Percentiles rank a stretch among this genome's conserved stretches.
Conservation (phyloP, 2,888 invertebrate genomes). For the Drosophila infuscata region DNA sequence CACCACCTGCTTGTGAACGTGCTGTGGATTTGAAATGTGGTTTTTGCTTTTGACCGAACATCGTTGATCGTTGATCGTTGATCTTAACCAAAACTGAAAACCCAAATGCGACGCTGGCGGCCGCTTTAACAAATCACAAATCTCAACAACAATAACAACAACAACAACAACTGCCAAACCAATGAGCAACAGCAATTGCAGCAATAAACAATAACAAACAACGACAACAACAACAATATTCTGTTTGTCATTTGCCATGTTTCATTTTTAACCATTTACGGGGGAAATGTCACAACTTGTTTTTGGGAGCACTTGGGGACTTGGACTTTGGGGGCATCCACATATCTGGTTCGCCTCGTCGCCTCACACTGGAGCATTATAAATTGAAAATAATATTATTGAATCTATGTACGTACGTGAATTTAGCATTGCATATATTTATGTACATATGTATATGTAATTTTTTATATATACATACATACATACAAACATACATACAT, state of each 20-base stretch:
- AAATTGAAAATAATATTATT: slow-evolving; percentile 64
- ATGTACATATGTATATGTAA: not conserved
- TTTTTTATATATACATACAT: not conserved
- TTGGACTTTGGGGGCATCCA: slow-evolving; percentile 41
- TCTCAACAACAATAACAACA: not conserved
- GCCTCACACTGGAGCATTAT: slow-evolving; percentile 44
- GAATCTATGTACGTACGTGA: slow-evolving; percentile 48
- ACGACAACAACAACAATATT: slow-evolving; percentile 15
- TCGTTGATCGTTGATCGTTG: slow-evolving; percentile 32
- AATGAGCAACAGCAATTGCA: slow-evolving; percentile 33
- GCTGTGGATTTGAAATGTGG: slow-evolving; percentile 69
- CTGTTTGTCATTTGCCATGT: slow-evolving; percentile 59
- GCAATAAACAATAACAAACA: slow-evolving; percentile 11
- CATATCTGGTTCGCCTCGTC: slow-evolving; percentile 69
- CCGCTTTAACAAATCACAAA: slow-evolving; percentile 50
- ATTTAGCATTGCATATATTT: not conserved
- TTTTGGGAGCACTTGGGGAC: slow-evolving; percentile 50
- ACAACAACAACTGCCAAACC: slow-evolving; percentile 47
- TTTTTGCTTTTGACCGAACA: slow-evolving; percentile 25
- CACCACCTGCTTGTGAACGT: slow-evolving; percentile 43
- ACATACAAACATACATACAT: not conserved
- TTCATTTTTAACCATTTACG: slow-evolving; percentile 74
- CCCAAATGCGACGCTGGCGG: slow-evolving; percentile 67
- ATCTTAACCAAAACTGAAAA: slow-evolving; percentile 74
- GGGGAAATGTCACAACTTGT: slow-evolving; percentile 79